Base-by-base conservation (phyloP, 2,797 vertebrate species). In the Dryobates pubescens region DNA sequence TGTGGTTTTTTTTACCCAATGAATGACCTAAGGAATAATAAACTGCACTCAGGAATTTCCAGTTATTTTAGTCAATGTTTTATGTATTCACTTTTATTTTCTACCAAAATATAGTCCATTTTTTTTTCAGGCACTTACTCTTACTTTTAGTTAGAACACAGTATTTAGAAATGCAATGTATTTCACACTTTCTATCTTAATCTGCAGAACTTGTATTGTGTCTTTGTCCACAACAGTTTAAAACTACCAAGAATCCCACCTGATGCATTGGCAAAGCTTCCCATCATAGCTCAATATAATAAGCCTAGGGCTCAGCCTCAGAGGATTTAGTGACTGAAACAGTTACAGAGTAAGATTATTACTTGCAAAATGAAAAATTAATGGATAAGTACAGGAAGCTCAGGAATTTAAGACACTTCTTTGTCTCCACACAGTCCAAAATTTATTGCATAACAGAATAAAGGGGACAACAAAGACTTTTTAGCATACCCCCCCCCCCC, bases 181-280 rank as follows among this genome's bases (percentile, higher is more conserved):
- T 85, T 93, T 92, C 22, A 65, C 3, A 9, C 15, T 43, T 93
- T 91, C 29, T 68, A 63, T 17, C 10, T 90, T 84, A 93, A 94
- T 19, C 32, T 27, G 34, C 81, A 27, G 23, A 80, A 73, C 7
- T 71, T 81, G 9, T 14, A 43, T 67, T 3, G 0, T 43, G 30
- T 68, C 36, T 83, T 70, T 84, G 27, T 86, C 26, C 30, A 56
- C 27, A 57, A 36, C 34, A 86, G 36, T 72, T 81, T 71, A 81
- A 89, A 89, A 64, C 23, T 88, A 70, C 17, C 6, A 51, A 67
- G 53, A 78, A 92, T 86, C 27, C 10, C 23, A 38, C 29, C 13
- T 43, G 54, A 84, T 61, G 2, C 63, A 74, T 32, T n/a, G 8
- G 32, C 56, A 79, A 93, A 94, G 12, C 17, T 61, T 63, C 23